Base-by-base conservation (phyloP, 1,140 invertebrate species). In the Drosophila sucinea region DNA sequence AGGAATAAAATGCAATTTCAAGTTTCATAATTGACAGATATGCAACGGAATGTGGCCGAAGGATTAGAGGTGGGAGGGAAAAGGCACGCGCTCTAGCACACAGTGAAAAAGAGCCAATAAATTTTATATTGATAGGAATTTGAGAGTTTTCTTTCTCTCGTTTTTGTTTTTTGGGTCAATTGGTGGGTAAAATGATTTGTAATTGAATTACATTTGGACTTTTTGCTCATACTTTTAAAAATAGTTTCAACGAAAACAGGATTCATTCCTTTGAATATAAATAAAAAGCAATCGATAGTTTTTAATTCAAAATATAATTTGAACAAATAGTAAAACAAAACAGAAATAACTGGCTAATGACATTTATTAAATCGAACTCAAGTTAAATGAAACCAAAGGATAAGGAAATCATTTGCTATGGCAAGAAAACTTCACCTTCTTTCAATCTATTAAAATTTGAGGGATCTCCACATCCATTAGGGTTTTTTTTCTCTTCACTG, bases 1-100 rank as follows among this genome's bases (percentile, higher is more conserved):
- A 70, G 61, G 61, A 77, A 77, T 66, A 67, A 77, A 77, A 77
- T 77, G 73, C 73, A 77, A 77, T 76, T 75, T 69, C 72, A 76
- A 73, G 23, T 73, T 75, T 44, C 33, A 75, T 57, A 77, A 76
- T 76, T 76, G 72, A 69, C 73, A 76, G 72, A 69, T 75, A 63
- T 76, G 72, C 73, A 76, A 41, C 33, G 40, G 33, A 6, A 30
- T 17, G 17, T 33, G 10, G 5, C 23, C 5, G 54, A 29, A 40
- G 54, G 64, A 25, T 4, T 10, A 35, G 33, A 2, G 7, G 33
- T 6, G 0, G 35, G 8, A 2, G 1, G 35, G 35, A 3, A 1
- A 2, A 8, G 35, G 10, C 7, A 38, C 8, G 35, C 8, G 35
- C 35, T 7, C 35, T 38, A 10, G 35, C 17, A 17, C 17, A 17